Evolutionary conservation across 2,113 vertebrate genomes (phyloP).

Genomic region (Alethe castanea): DNA sequence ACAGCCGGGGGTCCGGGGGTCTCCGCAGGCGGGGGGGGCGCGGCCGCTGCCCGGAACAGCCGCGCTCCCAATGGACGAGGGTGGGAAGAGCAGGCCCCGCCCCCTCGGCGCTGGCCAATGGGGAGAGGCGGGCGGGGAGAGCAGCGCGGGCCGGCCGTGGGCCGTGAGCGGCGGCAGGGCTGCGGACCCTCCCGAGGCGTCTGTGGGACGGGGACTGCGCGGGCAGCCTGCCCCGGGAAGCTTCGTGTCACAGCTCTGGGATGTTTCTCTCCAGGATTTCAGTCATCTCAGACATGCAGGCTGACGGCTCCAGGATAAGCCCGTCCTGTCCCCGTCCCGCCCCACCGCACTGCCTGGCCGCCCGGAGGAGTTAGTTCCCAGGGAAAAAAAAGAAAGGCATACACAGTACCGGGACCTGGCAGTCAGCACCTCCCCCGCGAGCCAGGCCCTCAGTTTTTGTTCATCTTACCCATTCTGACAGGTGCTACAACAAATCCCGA

Average conservation of each 20-base stretch:
- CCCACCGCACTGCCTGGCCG: rapidly evolving
- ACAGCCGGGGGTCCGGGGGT: too few species aligned
- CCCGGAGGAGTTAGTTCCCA: rapidly evolving
- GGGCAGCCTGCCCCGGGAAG: neutral
- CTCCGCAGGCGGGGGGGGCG: too few species aligned
- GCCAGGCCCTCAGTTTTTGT: rapidly evolving
- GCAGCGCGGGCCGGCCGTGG: rapidly evolving
- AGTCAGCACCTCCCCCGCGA: rapidly evolving
- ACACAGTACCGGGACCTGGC: rapidly evolving
- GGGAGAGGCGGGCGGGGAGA: neutral
- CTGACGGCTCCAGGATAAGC: neutral
- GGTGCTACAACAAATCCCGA: neutral
- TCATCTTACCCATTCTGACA: neutral
- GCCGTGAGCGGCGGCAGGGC: neutral
- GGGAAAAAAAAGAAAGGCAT: too few species aligned
- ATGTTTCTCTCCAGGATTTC: neutral
- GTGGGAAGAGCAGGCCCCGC: too few species aligned
- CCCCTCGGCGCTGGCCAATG: too few species aligned
- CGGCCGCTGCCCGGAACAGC: too few species aligned
- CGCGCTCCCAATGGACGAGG: too few species aligned
- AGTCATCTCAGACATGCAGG: neutral
- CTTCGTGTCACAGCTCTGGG: neutral
- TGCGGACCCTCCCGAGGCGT: rapidly evolving
- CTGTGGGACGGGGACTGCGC: neutral
- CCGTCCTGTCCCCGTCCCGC: too few species aligned